These are phyloP conservation scores for Melanitta fusca DNA, from an alignment of 2,797 vertebrate genomes.

Conservation along the genomic window DNA sequence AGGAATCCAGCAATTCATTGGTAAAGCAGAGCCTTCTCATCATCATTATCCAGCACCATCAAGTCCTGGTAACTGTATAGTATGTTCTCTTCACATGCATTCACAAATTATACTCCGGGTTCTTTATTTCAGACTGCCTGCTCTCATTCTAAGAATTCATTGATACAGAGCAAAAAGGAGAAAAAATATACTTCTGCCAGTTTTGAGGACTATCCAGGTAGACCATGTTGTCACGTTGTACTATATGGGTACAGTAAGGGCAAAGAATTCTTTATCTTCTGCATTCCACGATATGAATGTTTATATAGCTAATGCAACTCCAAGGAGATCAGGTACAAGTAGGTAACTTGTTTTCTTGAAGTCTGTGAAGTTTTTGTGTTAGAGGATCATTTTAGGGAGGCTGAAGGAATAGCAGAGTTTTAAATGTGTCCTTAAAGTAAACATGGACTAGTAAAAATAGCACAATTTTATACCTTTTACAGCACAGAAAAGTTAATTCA, in stretches of 20 bases:
- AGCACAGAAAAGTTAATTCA: conserved; percentile 92
- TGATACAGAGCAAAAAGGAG: background rate
- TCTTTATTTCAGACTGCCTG: background rate
- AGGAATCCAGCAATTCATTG: background rate
- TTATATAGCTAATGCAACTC: background rate
- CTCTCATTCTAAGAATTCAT: background rate
- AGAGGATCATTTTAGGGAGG: background rate
- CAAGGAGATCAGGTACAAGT: background rate
- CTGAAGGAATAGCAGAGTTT: background rate
- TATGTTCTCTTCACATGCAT: background rate
- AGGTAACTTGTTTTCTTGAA: background rate
- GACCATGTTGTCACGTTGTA: background rate
- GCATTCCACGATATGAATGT: background rate
- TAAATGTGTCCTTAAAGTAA: background rate
- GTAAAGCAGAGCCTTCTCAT: background rate
- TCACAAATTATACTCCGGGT: background rate
- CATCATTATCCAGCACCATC: background rate
- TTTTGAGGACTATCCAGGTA: background rate
- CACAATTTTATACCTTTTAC: conserved; percentile 22
- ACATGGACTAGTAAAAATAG: background rate
- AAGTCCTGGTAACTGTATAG: background rate
- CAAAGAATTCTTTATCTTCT: background rate
- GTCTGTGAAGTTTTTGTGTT: background rate
- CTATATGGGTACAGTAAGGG: background rate
- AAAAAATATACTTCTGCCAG: background rate